These are phyloP conservation scores for Empis stercorea DNA, from an alignment of 2,888 invertebrate genomes.

Conservation along the genomic window DNA sequence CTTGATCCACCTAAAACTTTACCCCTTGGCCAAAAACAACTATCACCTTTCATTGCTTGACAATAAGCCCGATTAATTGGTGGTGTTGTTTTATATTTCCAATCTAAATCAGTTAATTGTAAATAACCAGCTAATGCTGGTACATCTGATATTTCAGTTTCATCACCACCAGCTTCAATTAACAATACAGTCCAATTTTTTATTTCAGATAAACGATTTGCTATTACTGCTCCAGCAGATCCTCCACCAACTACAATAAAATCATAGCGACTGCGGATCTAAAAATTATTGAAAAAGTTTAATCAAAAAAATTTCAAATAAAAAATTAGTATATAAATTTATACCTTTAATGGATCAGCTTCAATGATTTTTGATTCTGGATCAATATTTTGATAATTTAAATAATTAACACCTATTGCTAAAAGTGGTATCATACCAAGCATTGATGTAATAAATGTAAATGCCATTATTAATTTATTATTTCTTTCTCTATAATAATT, in stretches of 20 bases:
- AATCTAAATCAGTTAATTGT: slow-evolving; percentile 76
- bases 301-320: not conserved
- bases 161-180: slow-evolving; percentile 77
- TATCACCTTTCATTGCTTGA: slow-evolving; percentile 72
- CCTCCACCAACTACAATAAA: slow-evolving; percentile 80
- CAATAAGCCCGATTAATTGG: slow-evolving; percentile 67
- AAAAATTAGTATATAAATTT: not conserved
- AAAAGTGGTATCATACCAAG: slow-evolving; percentile 67
- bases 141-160: slow-evolving; percentile 78
- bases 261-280: slow-evolving; percentile 69
- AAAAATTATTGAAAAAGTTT: slow-evolving; percentile 20
- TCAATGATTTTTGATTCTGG: slow-evolving; percentile 68
- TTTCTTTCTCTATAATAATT: no score
- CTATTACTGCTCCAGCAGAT: slow-evolving; percentile 80
- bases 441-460: slow-evolving; percentile 50
- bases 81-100: slow-evolving; percentile 83
- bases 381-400: slow-evolving; percentile 67
- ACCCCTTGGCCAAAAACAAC: slow-evolving; percentile 86
- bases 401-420: slow-evolving; percentile 66
- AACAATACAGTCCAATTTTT: slow-evolving; percentile 71
- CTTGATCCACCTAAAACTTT: slow-evolving; percentile 82
- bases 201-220: slow-evolving; percentile 68
- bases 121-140: slow-evolving; percentile 74
- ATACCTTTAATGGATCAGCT: slow-evolving; percentile 46
- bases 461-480: slow-evolving; percentile 38